Evolutionary conservation across 2,888 invertebrate species (phyloP).

Genomic region (Asteroscopus sphinx): DNA sequence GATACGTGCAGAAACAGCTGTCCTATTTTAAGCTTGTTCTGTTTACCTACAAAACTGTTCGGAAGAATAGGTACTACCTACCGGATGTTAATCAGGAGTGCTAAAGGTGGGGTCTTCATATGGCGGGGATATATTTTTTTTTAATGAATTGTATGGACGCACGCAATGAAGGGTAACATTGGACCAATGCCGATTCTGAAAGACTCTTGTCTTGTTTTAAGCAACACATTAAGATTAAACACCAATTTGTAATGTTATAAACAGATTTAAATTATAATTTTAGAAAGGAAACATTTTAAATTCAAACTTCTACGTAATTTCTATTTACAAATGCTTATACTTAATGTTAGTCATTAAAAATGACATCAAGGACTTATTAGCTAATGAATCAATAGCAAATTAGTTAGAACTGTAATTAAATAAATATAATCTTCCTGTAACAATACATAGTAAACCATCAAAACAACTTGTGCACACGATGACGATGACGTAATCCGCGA

Average conservation of each 20-base stretch:
- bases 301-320: conserved; percentile 10
- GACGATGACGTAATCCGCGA: conserved; percentile 78
- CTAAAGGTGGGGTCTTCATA: not conserved
- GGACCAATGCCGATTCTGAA: not conserved
- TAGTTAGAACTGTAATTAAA: conserved; percentile 42
- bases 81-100: conserved; percentile 14
- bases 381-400: conserved; percentile 39
- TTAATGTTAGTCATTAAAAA: conserved; percentile 24
- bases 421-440: conserved; percentile 51
- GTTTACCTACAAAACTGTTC: conserved; percentile 50
- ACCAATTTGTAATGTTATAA: too few relatives aligned
- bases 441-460: conserved; percentile 49
- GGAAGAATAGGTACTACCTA: too few relatives aligned
- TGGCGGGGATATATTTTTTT: not conserved
- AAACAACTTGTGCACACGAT: conserved; percentile 68
- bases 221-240: too few relatives aligned
- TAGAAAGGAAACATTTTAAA: not conserved
- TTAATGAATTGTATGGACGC: conserved; percentile 15
- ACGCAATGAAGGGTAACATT: conserved; percentile 14
- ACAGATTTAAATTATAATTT: too few relatives aligned
- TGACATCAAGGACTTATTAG: conserved; percentile 9
- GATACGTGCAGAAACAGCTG: conserved; percentile 53
- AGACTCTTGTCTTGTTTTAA: too few relatives aligned
- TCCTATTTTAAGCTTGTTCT: conserved; percentile 54
- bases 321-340: not conserved